Base-by-base conservation (phyloP, 2,888 invertebrate species). In the Philereme vetulata region DNA sequence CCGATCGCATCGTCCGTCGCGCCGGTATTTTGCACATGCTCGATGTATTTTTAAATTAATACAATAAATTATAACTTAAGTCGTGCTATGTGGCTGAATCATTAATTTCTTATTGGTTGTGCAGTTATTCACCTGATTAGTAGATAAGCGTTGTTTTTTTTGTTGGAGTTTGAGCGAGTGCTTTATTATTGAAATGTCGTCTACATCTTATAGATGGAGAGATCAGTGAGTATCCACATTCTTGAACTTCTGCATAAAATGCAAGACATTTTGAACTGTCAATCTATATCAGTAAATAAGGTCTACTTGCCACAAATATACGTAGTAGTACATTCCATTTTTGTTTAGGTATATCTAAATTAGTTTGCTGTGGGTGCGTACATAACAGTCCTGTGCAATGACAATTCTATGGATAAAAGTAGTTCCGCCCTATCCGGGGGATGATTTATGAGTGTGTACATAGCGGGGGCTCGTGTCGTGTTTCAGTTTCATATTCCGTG, bases 401-500 rank as follows among this genome's bases (percentile, higher is more conserved):
- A 42, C 42, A 42, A 44, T 50, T 52, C 72, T 62, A 76, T 70
- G 71, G 72, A 76, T 71, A 70, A 70, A 77, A 79, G 72, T 68
- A 65, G 70, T 64, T 70, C 80, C 84, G 78, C 84, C 87, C 80
- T 80, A 79, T 86, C 86, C 85, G 79, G 78, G 71, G 69, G 56
- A 78, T 85, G 85, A 88, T 86, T 87, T 85, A 87, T 80, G 76
- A 73, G 40, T 72, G 64, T 68, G 68, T 79, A 80, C 76, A 77
- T 81, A 79, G 80, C 71, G 73, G 79, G 78, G 81, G 80, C 78
- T 76, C 71, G 71, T 79, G 80, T 85, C 87, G 71, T 78, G 81
- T 88, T 88, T 84, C 85, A 81, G 86, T 72, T 72, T 88, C 80
- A 59, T 68, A 74, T 87, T 84, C 72, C 86, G 70, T 74, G 70